Conservation (phyloP, 2,113 vertebrate genomes). For the Saimiri boliviensis region DNA sequence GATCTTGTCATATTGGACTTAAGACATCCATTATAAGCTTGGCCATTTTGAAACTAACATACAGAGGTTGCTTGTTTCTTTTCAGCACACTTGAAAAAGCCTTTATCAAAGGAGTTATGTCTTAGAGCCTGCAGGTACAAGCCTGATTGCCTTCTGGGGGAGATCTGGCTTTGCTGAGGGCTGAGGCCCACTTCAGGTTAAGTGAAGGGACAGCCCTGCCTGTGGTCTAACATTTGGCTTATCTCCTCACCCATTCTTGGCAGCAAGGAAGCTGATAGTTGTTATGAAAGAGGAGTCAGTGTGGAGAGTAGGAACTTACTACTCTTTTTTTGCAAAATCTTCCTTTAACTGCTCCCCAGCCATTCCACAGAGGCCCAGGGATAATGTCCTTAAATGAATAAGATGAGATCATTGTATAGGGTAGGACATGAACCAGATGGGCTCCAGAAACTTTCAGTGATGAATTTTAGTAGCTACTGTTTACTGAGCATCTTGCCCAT, state of each 20-base stretch:
- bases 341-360: not conserved
- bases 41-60: not conserved
- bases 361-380: not conserved
- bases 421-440: not conserved
- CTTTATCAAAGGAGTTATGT: not conserved
- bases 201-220: not conserved
- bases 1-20: not conserved
- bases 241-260: not conserved
- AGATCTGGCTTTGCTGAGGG: not conserved
- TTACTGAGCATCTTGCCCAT: not conserved
- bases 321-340: not conserved
- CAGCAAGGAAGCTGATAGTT: not conserved
- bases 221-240: not conserved
- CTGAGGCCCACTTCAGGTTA: not conserved
- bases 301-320: not conserved
- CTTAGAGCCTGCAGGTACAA: not conserved
- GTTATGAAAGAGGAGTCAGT: not conserved
- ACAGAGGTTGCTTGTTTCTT: not conserved
- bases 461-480: not conserved
- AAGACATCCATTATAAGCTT: not conserved
- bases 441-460: not conserved
- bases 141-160: not conserved
- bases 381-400: not conserved
- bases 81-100: not conserved
- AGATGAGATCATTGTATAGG: not conserved